Percentiles rank a stretch among this genome's conserved stretches.
phyloP scores from a whole-genome alignment of 2,888 invertebrate genomes.

The Notodonta dromedarius region DNA sequence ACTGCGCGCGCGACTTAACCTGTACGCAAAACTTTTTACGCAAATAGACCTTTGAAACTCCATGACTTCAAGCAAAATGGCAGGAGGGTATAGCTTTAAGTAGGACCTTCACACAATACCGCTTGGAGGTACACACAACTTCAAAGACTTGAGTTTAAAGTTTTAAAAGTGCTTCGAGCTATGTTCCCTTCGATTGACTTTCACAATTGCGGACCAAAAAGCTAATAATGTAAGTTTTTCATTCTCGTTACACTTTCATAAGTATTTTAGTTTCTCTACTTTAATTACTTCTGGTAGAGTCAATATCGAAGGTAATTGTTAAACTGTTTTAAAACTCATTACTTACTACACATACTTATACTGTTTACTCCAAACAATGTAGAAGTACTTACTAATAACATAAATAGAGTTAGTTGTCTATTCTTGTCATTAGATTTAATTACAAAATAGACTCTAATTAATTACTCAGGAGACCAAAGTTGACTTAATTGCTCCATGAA shows the following conservation, averaged over 20 bases:
- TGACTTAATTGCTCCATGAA: slow-evolving; percentile 31
- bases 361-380: too few species aligned
- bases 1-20: too few species aligned
- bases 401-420: neutral
- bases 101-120: neutral
- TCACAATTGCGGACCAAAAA: neutral
- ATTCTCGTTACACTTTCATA: too few species aligned
- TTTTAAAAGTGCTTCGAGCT: neutral
- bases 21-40: too few species aligned
- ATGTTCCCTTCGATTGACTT: neutral
- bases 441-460: slow-evolving; percentile 31
- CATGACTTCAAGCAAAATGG: neutral
- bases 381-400: too few species aligned
- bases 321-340: too few species aligned
- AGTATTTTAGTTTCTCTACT: too few species aligned
- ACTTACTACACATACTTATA: too few species aligned
- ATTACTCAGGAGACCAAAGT: slow-evolving; percentile 31
- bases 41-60: neutral
- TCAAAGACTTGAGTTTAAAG: neutral
- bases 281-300: too few species aligned
- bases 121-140: neutral
- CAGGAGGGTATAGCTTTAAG: neutral
- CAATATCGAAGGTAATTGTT: too few species aligned
- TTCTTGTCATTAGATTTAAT: slow-evolving; percentile 5
- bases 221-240: neutral